phyloP scores from a whole-genome alignment of 2,797 vertebrate species.

The Lophotriccus pileatus region DNA sequence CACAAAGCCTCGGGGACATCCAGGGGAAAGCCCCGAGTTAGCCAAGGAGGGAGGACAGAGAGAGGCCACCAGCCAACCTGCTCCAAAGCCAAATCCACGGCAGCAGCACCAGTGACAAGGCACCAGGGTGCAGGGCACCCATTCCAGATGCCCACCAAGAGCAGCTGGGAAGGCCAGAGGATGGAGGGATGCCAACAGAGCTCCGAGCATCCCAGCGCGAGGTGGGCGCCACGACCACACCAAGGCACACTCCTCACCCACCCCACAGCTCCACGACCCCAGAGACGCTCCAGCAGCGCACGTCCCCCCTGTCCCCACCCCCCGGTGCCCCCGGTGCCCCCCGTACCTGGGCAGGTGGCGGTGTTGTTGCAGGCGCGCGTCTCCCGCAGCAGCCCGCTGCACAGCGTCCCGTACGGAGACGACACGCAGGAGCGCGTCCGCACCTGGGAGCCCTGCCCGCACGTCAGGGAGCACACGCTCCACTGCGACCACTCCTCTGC shows the following conservation, averaged over 20 bases:
- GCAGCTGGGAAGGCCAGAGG: fast-evolving
- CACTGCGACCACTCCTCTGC: conserved; percentile 98
- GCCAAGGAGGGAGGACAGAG: not conserved
- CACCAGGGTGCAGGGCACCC: not conserved
- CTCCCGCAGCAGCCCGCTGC: conserved; percentile 94
- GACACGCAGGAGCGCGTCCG: conserved; percentile 96
- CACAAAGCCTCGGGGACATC: not conserved
- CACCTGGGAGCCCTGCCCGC: conserved; percentile 95
- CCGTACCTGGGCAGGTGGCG: conserved; percentile 89
- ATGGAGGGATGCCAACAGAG: not conserved
- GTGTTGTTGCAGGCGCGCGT: conserved; percentile 96
- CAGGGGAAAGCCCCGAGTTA: fast-evolving
- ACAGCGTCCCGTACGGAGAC: conserved; percentile 94
- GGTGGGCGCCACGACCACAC: fast-evolving
- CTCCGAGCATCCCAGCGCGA: fast-evolving
- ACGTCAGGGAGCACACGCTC: conserved; percentile 97
- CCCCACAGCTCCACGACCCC: not conserved
- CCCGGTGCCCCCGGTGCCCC: not conserved
- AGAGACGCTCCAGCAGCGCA: fast-evolving
- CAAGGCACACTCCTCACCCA: not conserved
- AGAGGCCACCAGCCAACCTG: fast-evolving
- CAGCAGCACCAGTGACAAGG: fast-evolving
- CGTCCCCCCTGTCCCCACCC: not conserved
- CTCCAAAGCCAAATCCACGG: not conserved
- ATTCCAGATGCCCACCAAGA: fast-evolving